Conservation (phyloP, 2,888 invertebrate species). For the Nemapogon koenigi region DNA sequence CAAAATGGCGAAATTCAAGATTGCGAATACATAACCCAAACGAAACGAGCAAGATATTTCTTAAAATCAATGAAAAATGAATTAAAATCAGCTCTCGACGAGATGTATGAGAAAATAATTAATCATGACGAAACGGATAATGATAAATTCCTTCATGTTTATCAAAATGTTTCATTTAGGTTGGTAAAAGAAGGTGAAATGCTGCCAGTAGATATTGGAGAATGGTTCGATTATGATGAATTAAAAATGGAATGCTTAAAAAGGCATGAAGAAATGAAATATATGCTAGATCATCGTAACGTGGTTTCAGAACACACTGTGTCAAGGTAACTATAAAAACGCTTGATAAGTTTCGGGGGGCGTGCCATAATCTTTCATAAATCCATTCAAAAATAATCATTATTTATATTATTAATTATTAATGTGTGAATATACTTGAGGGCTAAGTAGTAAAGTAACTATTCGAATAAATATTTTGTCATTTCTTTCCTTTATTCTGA, state of each 20-base stretch:
- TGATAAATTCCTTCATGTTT: slow-evolving; percentile 45
- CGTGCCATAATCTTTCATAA: too few species aligned
- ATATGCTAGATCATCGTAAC: slow-evolving; percentile 40
- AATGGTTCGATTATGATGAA: slow-evolving; percentile 66
- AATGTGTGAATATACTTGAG: too few species aligned
- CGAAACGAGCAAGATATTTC: slow-evolving; percentile 62
- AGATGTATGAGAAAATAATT: slow-evolving; percentile 35
- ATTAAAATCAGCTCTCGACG: slow-evolving; percentile 49
- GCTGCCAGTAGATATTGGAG: slow-evolving; percentile 53
- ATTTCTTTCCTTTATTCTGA: too few species aligned
- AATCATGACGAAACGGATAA: slow-evolving; percentile 22
- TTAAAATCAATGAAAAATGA: slow-evolving; percentile 65
- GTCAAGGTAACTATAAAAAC: slow-evolving; percentile 39
- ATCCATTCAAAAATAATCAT: too few species aligned
- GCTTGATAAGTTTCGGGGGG: too few species aligned
- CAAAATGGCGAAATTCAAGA: slow-evolving; percentile 66
- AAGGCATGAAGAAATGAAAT: slow-evolving; percentile 42
- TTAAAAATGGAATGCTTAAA: slow-evolving; percentile 63
- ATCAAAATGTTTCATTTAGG: slow-evolving; percentile 61
- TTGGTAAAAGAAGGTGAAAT: slow-evolving; percentile 49
- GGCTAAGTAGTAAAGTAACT: too few species aligned
- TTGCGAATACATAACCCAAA: slow-evolving; percentile 70
- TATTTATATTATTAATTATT: too few species aligned
- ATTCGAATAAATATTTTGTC: too few species aligned
- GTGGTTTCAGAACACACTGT: slow-evolving; percentile 32